Evolutionary conservation across 2,113 vertebrate species (phyloP).

Genomic region (Erinaceus europaeus): DNA sequence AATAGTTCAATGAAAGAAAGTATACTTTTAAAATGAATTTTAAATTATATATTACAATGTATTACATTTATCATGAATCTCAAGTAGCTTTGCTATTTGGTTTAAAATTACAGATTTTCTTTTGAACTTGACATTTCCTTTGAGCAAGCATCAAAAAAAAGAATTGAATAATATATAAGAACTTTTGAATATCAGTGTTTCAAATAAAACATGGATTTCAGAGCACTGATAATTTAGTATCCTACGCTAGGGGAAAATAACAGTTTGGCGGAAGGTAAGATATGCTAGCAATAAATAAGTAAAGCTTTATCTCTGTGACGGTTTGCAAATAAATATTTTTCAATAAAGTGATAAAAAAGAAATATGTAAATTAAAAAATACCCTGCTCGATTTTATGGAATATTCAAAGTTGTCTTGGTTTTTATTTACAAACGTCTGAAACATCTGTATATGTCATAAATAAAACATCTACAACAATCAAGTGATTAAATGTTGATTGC

Average conservation of each 20-base stretch:
- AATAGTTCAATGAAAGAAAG: no score
- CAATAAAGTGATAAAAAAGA: no score
- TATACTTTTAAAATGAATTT: background rate
- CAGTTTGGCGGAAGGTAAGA: no score
- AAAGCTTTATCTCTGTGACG: no score
- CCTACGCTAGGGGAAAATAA: no score
- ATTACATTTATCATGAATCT: background rate
- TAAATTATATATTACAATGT: background rate
- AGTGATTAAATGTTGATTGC: background rate
- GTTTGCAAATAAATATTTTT: no score
- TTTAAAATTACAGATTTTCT: no score
- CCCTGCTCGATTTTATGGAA: background rate
- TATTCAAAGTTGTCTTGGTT: background rate
- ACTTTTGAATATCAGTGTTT: background rate
- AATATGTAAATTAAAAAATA: no score
- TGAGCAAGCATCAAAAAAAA: conserved; percentile 3
- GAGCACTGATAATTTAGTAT: background rate
- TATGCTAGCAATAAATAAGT: no score
- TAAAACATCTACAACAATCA: conserved; percentile 1
- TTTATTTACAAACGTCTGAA: conserved; percentile 19
- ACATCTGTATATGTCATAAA: background rate
- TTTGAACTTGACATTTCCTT: background rate
- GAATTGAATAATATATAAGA: background rate
- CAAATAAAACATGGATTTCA: background rate
- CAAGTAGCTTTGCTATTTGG: background rate